Percentiles rank a stretch among this genome's conserved stretches.
Conservation (phyloP, 2,888 invertebrate species). For the Trimorus sp. region DNA sequence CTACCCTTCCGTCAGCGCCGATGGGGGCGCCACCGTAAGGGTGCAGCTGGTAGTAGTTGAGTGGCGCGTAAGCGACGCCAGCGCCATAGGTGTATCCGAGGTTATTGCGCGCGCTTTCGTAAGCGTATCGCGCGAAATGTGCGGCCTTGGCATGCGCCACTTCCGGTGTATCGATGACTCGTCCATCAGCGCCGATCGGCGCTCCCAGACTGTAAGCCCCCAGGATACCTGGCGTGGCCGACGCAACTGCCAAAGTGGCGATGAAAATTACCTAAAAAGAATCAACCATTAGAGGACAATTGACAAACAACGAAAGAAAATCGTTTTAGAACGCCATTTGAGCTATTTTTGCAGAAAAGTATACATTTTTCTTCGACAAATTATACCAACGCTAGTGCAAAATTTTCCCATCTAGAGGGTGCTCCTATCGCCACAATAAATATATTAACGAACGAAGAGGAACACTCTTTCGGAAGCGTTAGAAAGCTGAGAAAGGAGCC, state of each 20-base stretch:
- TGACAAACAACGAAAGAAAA: too few species aligned
- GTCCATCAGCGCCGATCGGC: conserved; percentile 72
- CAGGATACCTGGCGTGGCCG: conserved; percentile 45
- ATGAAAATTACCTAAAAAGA: conserved; percentile 42
- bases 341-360: too few species aligned
- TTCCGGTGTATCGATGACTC: conserved; percentile 64
- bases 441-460: background rate
- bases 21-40: conserved; percentile 55
- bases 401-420: too few species aligned
- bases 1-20: conserved; percentile 57
- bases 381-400: too few species aligned
- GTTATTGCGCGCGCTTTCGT: conserved; percentile 52
- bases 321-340: too few species aligned
- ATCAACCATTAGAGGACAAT: too few species aligned
- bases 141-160: conserved; percentile 60
- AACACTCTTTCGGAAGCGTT: conserved; percentile 22
- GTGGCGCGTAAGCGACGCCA: conserved; percentile 43
- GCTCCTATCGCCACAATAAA: too few species aligned
- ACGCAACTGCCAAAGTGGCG: conserved; percentile 46
- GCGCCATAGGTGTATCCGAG: conserved; percentile 39
- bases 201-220: conserved; percentile 68
- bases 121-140: conserved; percentile 60
- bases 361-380: too few species aligned
- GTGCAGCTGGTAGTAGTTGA: conserved; percentile 32
- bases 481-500: conserved; percentile 40